Evolutionary conservation across 2,888 invertebrate genomes (phyloP), one percentile per base, ranked within the genome.

Genomic region (Bedellia somnulentella): DNA sequence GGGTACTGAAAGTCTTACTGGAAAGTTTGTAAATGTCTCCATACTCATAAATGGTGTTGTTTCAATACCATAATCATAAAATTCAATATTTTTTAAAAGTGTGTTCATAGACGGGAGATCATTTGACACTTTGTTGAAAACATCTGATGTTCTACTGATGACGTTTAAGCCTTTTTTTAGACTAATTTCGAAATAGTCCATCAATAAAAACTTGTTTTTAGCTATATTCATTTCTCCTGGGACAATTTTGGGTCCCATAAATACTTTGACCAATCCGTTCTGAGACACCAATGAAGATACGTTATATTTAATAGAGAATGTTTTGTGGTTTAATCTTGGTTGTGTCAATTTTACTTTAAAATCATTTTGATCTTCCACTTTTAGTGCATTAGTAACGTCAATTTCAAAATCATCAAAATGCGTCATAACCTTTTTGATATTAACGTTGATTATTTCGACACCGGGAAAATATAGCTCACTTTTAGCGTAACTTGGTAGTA

Each of bases 291-390:
- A 73, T 15, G 86, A 80, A 11, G 78, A 68, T 22, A 88, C 68
- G 28, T 79, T 75, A 24, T 87, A 62, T 49, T 81, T 81, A 41
- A 84, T 73, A 35, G 71, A 73, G 67, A 87, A 89, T 5, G 83
- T 82, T 42, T 87, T 83, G 59, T 87, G 83, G 51, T 83, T 86
- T 30, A 89, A 62, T 44, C 88, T 82, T 33, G 78, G 61, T 52
- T 87, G 86, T 24, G 51, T 52, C 34, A 75, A 54, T 45, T 67
- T 70, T 2, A 71, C 59, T 42, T 70, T 66, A 31, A 66, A 64
- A 15, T 55, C 52, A 3, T 52, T 51, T 30, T 57, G 56, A 32
- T 39, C 47, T 10, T 47, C 44, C 18, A 47, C 46, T 49, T 58
- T 64, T n/a, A 76, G 60, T 37, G 80, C 80, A 44, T 83, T 82